These are phyloP conservation scores for Dermatemys mawii DNA, from an alignment of 2,113 vertebrate genomes.

Conservation along the genomic window DNA sequence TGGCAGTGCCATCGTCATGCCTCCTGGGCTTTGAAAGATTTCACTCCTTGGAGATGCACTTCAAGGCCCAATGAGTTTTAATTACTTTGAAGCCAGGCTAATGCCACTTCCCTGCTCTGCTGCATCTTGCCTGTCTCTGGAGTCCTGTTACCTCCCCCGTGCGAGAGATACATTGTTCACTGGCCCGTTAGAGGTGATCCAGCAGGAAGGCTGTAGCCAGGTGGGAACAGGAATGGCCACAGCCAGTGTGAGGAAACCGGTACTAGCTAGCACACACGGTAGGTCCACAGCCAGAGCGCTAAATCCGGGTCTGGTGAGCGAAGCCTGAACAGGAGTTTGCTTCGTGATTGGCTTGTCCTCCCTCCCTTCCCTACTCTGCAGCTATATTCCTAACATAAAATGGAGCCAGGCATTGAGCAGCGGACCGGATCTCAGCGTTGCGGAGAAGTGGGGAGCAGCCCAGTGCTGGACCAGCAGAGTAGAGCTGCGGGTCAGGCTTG, in stretches of 20 bases:
- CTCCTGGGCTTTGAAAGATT: not conserved
- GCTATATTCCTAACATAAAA: not conserved
- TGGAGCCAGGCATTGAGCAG: too few species aligned
- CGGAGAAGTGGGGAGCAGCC: not conserved
- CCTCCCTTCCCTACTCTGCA: not conserved
- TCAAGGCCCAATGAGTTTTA: not conserved
- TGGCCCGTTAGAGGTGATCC: fast-evolving
- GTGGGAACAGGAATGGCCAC: not conserved
- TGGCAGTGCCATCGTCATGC: fast-evolving
- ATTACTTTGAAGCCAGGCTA: not conserved
- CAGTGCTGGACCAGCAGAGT: not conserved
- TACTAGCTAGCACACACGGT: not conserved
- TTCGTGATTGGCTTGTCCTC: not conserved
- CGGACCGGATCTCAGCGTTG: too few species aligned
- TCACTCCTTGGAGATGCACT: not conserved
- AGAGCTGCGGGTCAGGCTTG: not conserved
- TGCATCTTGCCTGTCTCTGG: not conserved
- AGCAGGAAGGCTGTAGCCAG: not conserved
- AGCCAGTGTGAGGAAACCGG: fast-evolving
- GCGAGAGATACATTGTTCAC: fast-evolving
- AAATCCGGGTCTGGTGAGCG: not conserved
- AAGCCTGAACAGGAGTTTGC: not conserved
- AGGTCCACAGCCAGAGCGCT: not conserved
- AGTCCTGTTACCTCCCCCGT: not conserved
- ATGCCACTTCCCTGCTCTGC: not conserved